Conservation (phyloP, 2,888 invertebrate species). For the Pristionchus japonicus region DNA sequence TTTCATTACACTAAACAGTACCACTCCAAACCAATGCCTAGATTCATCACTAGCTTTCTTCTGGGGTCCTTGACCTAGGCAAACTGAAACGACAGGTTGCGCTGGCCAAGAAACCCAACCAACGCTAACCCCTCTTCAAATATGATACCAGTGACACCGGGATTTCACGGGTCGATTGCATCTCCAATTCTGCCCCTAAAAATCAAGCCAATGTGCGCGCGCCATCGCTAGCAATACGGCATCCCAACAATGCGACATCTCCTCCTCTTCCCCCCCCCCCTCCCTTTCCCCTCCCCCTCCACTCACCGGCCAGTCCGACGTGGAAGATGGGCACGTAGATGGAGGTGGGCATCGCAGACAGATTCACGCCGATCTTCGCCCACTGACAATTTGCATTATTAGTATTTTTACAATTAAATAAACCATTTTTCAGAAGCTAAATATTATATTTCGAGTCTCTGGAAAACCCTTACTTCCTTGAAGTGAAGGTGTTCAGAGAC, state of each 20-base stretch:
- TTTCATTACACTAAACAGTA: neutral
- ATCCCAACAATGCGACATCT: no score
- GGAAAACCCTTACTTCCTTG: no score
- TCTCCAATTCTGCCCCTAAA: neutral
- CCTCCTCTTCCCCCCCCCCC: no score
- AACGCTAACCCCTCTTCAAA: neutral
- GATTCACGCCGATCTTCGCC: constrained; percentile 88
- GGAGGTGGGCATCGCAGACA: constrained; percentile 86
- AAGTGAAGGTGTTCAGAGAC: no score
- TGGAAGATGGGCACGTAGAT: constrained; percentile 91
- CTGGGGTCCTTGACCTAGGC: neutral
- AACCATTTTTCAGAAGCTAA: no score
- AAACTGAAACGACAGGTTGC: neutral
- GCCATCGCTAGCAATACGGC: no score
- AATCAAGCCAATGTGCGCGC: constrained; percentile 1
- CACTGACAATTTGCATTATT: constrained; percentile 83
- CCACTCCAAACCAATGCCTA: neutral
- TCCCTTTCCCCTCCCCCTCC: no score
- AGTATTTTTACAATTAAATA: no score
- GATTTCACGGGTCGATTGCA: neutral
- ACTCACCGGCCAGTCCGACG: constrained; percentile 85
- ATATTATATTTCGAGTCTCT: no score
- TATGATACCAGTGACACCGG: neutral
- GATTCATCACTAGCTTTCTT: neutral
- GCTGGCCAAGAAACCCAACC: neutral